Percentiles rank a stretch among this genome's conserved stretches.
These are phyloP conservation scores for Porphyrio hochstetteri DNA, from an alignment of 2,113 vertebrate genomes.

Conservation along the genomic window DNA sequence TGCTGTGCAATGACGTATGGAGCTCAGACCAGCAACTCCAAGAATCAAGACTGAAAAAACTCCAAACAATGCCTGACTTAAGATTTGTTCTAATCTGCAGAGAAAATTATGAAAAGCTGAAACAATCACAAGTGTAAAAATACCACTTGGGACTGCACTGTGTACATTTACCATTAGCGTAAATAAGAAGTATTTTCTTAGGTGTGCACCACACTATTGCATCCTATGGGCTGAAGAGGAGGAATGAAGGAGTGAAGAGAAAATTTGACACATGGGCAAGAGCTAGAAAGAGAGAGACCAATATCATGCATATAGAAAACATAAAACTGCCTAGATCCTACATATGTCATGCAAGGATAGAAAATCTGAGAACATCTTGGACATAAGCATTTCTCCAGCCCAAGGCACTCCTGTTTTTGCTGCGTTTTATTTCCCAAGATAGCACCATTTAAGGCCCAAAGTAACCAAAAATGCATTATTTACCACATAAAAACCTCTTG, in stretches of 20 bases:
- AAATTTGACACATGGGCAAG: not conserved
- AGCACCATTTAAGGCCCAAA: not conserved
- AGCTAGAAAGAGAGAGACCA: not conserved
- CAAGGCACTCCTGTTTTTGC: not conserved
- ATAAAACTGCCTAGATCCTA: not conserved
- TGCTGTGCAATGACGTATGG: not conserved
- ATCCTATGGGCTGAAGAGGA: not conserved
- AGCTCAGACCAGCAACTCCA: not conserved
- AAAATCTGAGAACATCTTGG: not conserved
- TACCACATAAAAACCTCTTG: not conserved
- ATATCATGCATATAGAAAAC: not conserved
- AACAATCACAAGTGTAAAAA: not conserved
- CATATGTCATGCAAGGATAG: not conserved
- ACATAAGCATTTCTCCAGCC: not conserved
- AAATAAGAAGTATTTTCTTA: not conserved
- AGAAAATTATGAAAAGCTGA: not conserved
- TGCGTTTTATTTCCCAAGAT: not conserved
- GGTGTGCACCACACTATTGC: not conserved
- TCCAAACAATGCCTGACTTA: not conserved
- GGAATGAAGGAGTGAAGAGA: not conserved
- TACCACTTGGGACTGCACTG: too few relatives aligned
- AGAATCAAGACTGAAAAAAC: not conserved
- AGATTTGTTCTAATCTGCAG: not conserved
- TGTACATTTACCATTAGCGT: not conserved
- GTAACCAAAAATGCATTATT: not conserved